phyloP scores from a whole-genome alignment of 2,113 vertebrate species.

The Garra rufa region DNA sequence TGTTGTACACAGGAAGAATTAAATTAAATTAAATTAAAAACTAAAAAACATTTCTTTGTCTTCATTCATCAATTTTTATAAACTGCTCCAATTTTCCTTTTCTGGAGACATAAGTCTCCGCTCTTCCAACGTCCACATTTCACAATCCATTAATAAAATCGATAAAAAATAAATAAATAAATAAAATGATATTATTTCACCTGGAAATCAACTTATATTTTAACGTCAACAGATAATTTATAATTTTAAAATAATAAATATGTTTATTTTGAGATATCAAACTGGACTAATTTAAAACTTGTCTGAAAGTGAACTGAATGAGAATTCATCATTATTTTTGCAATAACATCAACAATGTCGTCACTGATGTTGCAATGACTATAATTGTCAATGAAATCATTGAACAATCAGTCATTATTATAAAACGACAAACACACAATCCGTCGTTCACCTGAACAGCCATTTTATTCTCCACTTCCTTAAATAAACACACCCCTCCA shows the following conservation, averaged over 20 bases:
- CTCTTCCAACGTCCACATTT: neutral
- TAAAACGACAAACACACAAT: neutral
- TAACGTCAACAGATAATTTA: too few species aligned
- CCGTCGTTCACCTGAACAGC: slow-evolving; percentile 38
- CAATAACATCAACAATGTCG: neutral
- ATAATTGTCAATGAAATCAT: neutral
- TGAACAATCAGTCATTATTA: slow-evolving; percentile 2
- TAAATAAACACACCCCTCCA: slow-evolving; percentile 61
- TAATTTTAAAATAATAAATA: neutral
- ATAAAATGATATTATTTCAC: too few species aligned
- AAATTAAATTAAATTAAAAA: neutral
- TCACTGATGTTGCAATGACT: neutral
- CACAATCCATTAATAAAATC: neutral
- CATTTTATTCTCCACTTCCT: slow-evolving; percentile 51
- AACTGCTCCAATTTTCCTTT: neutral
- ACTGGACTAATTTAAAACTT: too few species aligned
- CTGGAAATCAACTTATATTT: too few species aligned
- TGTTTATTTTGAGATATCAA: neutral
- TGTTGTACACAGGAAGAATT: neutral
- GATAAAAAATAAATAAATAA: neutral
- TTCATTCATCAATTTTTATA: neutral
- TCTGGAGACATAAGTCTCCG: neutral
- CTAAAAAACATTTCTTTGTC: neutral
- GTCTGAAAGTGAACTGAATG: neutral
- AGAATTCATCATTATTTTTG: neutral